These are phyloP conservation scores for Prunella strophiata DNA, from an alignment of 2,797 vertebrate genomes.

Conservation along the genomic window DNA sequence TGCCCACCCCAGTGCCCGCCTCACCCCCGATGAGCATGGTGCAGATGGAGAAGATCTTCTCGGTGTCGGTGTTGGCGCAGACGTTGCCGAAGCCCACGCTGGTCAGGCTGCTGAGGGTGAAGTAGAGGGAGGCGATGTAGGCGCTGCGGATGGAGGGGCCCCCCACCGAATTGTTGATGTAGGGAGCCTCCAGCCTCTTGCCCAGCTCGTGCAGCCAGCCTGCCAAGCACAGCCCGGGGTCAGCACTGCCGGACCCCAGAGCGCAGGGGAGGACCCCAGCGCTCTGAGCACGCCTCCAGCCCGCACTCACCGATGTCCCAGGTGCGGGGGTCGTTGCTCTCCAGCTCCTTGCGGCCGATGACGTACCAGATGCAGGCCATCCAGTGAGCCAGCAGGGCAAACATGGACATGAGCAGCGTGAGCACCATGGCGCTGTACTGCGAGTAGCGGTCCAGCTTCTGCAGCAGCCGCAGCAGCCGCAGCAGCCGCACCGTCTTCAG, in stretches of 20 bases:
- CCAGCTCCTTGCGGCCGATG: slow-evolving; percentile 90
- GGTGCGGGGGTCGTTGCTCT: slow-evolving; percentile 87
- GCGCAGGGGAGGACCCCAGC: rapidly evolving
- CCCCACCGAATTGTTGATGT: slow-evolving; percentile 85
- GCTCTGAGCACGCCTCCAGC: rapidly evolving
- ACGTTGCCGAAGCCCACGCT: slow-evolving; percentile 94
- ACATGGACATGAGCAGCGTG: slow-evolving; percentile 93
- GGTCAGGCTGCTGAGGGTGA: slow-evolving; percentile 96
- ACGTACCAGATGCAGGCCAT: slow-evolving; percentile 97
- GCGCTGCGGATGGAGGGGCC: slow-evolving; percentile 91
- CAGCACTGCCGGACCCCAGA: not conserved
- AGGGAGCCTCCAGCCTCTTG: slow-evolving; percentile 91
- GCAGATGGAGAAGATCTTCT: slow-evolving; percentile 97
- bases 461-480: slow-evolving; percentile 89
- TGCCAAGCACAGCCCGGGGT: slow-evolving; percentile 59
- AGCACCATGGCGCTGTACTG: slow-evolving; percentile 97
- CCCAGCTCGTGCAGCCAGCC: slow-evolving; percentile 95
- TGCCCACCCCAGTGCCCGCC: not conserved
- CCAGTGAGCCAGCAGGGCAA: slow-evolving; percentile 95
- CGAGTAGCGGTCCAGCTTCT: slow-evolving; percentile 95
- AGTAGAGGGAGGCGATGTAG: slow-evolving; percentile 96
- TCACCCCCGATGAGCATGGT: slow-evolving; percentile 95
- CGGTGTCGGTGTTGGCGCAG: slow-evolving; percentile 92
- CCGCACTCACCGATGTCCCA: slow-evolving; percentile 91
- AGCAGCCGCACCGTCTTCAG: slow-evolving; percentile 92